Evolutionary conservation across 2,888 invertebrate genomes (phyloP), one percentile per base, ranked within the genome.

Genomic region (Exocentrus adspersus): DNA sequence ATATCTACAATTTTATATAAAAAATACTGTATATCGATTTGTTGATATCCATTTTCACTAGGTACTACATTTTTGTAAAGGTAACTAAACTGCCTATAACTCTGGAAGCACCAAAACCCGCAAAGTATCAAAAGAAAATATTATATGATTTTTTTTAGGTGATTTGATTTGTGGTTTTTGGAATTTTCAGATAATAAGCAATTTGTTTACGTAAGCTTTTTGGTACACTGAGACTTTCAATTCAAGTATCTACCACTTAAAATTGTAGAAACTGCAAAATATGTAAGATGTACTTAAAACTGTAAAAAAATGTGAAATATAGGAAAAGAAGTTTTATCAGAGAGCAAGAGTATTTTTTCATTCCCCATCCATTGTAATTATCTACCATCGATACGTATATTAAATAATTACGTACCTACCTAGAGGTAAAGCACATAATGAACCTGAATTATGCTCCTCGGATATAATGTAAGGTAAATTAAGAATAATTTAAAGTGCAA

Each of bases 11-110:
- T 67, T 64, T 65, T 24, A 60, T 54, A 16, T 45, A 48, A 64
- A 32, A 56, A 64, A 54, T 57, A 59, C 37, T 64, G 53, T 66
- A 67, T 63, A 68, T 63, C 62, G 66, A 71, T 73, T 71, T 67
- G 70, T 72, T 71, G 69, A 72, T 70, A 68, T 68, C 64, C 66
- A 66, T 75, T 76, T 75, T 70, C 75, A 76, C 73, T 69, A 76
- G 73, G n/a, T n/a, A n/a, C n/a, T 77, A 73, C 67, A 72, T 71
- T n/a, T n/a, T 74, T 71, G 63, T 64, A 65, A 58, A 65, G 59
- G 60, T 67, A 61, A 51, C 50, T n/a, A n/a, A n/a, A n/a, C n/a
- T n/a, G n/a, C n/a, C n/a, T n/a, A n/a, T n/a, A n/a, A n/a, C n/a
- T n/a, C n/a, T n/a, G n/a, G n/a, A n/a, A n/a, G n/a, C n/a, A n/a